Conservation (phyloP, 2,113 vertebrate genomes). For the Callipepla squamata region DNA sequence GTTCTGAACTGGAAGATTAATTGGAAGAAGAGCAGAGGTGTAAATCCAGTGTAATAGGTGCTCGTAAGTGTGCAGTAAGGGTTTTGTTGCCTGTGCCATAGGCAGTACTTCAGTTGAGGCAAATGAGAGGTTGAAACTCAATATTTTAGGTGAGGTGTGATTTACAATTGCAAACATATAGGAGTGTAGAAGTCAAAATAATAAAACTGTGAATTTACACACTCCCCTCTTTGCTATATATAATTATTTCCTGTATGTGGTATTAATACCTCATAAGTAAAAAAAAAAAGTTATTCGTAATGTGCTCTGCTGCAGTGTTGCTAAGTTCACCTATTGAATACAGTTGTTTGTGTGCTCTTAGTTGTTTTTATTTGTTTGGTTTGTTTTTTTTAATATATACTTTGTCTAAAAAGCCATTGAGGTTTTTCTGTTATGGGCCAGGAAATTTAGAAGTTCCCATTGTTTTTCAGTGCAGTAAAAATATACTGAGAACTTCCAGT, state of each 20-base stretch:
- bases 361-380: not conserved
- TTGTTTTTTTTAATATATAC: not conserved
- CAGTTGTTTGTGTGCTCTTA: not conserved
- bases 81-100: not conserved
- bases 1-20: not conserved
- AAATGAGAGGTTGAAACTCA: slow-evolving; percentile 11
- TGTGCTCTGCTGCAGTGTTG: not conserved
- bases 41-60: not conserved
- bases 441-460: slow-evolving; percentile 14
- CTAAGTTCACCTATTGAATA: not conserved
- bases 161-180: slow-evolving; percentile 34
- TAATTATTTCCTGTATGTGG: slow-evolving; percentile 26
- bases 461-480: slow-evolving; percentile 29
- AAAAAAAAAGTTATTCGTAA: not conserved
- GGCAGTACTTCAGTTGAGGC: not conserved
- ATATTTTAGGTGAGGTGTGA: slow-evolving; percentile 55
- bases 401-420: not conserved
- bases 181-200: slow-evolving; percentile 13
- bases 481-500: not conserved
- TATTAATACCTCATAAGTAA: not conserved
- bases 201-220: slow-evolving; percentile 34
- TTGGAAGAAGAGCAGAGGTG: not conserved
- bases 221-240: not conserved
- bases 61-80: not conserved
- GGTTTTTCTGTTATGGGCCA: not conserved